These are phyloP conservation scores for Albula goreensis DNA, from an alignment of 2,113 vertebrate genomes.

Conservation along the genomic window DNA sequence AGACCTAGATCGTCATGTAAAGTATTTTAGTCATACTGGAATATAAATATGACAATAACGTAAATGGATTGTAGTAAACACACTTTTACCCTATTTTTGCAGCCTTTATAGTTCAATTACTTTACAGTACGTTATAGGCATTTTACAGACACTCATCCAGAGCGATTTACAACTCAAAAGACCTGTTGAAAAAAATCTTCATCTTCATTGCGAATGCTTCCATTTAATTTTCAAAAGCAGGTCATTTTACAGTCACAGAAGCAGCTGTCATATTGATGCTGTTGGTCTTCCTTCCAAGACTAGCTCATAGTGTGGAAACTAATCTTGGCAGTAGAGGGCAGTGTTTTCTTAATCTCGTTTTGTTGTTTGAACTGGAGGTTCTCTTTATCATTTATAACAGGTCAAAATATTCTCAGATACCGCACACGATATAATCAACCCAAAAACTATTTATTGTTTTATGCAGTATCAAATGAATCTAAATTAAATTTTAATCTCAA, in stretches of 20 bases:
- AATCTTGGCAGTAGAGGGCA: slow-evolving; percentile 24
- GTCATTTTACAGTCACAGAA: background rate
- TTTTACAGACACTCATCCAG: no score
- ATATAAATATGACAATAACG: background rate
- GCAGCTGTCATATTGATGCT: background rate
- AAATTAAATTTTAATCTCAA: background rate
- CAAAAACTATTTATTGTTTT: background rate
- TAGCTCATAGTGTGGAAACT: background rate
- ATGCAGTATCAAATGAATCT: background rate
- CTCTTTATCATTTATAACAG: background rate
- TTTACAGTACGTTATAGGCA: no score
- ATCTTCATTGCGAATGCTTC: background rate
- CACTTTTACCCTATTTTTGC: background rate
- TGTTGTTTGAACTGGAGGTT: background rate
- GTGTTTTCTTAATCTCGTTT: slow-evolving; percentile 8
- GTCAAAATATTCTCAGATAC: background rate
- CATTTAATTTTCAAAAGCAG: background rate
- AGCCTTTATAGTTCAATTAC: no score
- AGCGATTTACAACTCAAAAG: no score
- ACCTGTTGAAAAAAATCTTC: background rate
- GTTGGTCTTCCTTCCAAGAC: background rate
- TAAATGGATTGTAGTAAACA: background rate
- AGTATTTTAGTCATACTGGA: background rate
- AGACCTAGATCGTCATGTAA: background rate
- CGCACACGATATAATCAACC: background rate